Evolutionary conservation across 1,140 invertebrate genomes (phyloP).

Genomic region (Oreohelix idahoensis): DNA sequence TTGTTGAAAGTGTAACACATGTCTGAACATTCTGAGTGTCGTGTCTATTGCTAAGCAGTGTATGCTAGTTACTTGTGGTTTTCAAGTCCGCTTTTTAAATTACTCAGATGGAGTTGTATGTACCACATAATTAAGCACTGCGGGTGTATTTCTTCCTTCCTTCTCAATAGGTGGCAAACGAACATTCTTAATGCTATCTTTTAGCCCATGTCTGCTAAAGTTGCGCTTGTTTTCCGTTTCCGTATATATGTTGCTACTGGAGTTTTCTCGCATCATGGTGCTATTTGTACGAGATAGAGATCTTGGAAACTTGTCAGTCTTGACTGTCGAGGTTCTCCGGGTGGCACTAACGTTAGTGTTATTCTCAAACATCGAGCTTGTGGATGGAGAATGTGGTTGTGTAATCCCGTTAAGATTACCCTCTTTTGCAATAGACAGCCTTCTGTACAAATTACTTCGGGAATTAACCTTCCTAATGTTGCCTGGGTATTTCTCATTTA

Average conservation of each 20-base stretch:
- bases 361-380: not conserved
- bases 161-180: not conserved
- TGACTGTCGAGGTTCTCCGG: not conserved
- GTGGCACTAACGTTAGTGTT: not conserved
- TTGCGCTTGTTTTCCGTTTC: not conserved
- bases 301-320: not conserved
- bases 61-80: too few relatives aligned
- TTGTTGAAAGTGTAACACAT: too few relatives aligned
- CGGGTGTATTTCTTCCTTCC: not conserved
- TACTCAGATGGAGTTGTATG: too few relatives aligned
- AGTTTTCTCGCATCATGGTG: not conserved
- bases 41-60: too few relatives aligned
- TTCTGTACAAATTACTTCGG: not conserved
- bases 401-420: not conserved
- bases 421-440: not conserved
- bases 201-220: not conserved
- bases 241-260: not conserved
- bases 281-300: not conserved
- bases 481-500: not conserved
- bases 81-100: too few relatives aligned
- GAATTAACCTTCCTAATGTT: not conserved
- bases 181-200: not conserved
- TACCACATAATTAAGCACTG: too few relatives aligned
- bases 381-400: not conserved
- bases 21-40: too few relatives aligned